phyloP scores from a whole-genome alignment of 2,888 invertebrate genomes.

The Globia sparganii region DNA sequence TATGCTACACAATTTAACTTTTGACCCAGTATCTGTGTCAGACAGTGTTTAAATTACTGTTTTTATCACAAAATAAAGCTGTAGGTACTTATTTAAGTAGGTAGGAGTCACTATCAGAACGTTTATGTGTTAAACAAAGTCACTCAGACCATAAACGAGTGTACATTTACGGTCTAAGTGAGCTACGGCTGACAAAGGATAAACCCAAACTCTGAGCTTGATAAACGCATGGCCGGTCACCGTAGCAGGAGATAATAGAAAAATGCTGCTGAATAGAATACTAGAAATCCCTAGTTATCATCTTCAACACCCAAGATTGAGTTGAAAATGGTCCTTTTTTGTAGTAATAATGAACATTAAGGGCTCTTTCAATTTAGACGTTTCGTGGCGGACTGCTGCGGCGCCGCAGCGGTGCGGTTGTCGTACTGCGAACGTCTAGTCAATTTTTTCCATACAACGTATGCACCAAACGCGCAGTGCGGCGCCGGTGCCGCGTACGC shows the following conservation, averaged over 20 bases:
- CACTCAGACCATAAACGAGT: background rate
- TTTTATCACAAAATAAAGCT: conserved; percentile 7
- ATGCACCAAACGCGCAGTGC: too few species aligned
- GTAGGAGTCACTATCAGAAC: background rate
- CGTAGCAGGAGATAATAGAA: background rate
- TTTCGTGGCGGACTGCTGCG: too few species aligned
- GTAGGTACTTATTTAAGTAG: background rate
- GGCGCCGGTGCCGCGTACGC: too few species aligned
- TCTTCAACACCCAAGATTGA: background rate
- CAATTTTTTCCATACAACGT: too few species aligned
- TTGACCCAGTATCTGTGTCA: background rate
- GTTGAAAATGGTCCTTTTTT: background rate
- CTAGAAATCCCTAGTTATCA: background rate
- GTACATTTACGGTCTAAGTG: background rate
- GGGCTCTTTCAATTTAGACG: too few species aligned
- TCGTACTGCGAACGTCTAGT: too few species aligned
- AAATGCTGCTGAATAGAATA: background rate
- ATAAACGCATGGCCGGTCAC: too few species aligned
- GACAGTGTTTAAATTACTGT: conserved; percentile 4
- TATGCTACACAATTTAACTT: conserved; percentile 45
- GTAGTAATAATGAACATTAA: too few species aligned
- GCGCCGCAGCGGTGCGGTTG: too few species aligned
- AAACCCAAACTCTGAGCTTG: background rate
- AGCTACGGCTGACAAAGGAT: background rate
- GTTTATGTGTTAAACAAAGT: background rate